Base-by-base conservation (phyloP, 2,113 vertebrate genomes). In the Spheniscus mendiculus region DNA sequence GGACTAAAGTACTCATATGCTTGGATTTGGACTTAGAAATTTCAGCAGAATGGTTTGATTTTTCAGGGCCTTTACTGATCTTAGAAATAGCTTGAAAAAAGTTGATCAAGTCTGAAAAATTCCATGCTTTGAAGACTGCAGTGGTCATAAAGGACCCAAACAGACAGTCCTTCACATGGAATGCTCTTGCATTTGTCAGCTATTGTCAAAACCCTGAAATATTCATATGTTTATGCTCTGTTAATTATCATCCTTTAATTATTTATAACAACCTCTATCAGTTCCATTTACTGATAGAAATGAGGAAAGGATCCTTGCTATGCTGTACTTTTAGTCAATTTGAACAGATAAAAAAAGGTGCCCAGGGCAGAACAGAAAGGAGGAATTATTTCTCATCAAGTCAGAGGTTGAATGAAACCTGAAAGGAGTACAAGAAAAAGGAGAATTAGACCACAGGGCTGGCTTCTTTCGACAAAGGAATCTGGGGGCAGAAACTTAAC, bases 171-270 rank as follows among this genome's bases (percentile, higher is more conserved):
- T 47, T 81, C 45, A 69, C 10, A 14, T 5, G 49, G 32, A 23
- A 58, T 47, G 49, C 36, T 76, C 49, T 56, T 84, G 21, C 19
- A 59, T 82, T 89, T 82, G 14, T 72, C 67, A 87, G 5, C 65
- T 84, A 55, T 89, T 95, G 65, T 91, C 47, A 84, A 83, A 94
- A 25, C 30, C 6, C 45, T 93, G 30, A 92, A 89, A 95, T 94
- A 95, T 95, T 94, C 5, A 94, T 95, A 55, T 26, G 30, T 89
- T 93, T 82, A 47, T 89, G 29, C 26, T 95, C 47, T 82, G 23
- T 52, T 89, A 91, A 91, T 96, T 94, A 93, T 59, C 6, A 69
- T 21, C 7, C 11, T 84, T 93, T 71, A 92, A 87, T 94, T 93
- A 82, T 91, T 84, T 76, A 79, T 47, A 44, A 21, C 34, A 78